Evolutionary conservation across 2,888 invertebrate species (phyloP).

Genomic region (Acrobasis repandana): DNA sequence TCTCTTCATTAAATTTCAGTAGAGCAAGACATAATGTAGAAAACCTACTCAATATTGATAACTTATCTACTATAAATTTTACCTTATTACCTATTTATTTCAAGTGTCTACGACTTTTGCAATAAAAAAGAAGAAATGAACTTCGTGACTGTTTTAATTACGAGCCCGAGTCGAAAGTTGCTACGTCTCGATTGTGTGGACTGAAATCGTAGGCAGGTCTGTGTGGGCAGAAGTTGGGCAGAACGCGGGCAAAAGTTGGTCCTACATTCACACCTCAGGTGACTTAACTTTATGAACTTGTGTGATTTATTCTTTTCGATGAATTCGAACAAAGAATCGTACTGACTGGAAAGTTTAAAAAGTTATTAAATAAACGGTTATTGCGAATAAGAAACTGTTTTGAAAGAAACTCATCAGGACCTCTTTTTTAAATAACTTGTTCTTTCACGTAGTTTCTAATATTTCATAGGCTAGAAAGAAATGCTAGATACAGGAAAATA

Average conservation of each 20-base stretch:
- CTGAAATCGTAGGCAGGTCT: background rate
- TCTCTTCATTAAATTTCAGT: too few relatives aligned
- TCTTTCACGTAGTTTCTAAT: too few relatives aligned
- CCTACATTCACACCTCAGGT: constrained; percentile 18
- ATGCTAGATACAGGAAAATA: too few relatives aligned
- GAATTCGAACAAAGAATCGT: constrained; percentile 16
- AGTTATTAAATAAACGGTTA: background rate
- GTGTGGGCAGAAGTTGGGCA: constrained; percentile 3
- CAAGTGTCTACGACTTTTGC: background rate
- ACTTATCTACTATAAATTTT: too few relatives aligned
- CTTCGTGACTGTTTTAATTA: constrained; percentile 36
- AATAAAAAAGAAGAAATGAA: constrained; percentile 24
- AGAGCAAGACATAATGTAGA: too few relatives aligned
- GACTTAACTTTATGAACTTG: constrained; percentile 27
- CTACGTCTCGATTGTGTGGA: constrained; percentile 24
- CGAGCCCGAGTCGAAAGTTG: constrained; percentile 32
- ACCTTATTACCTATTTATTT: background rate
- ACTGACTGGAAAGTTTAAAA: constrained; percentile 14
- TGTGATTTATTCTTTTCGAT: constrained; percentile 32
- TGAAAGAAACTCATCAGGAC: too few relatives aligned
- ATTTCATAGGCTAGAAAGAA: too few relatives aligned
- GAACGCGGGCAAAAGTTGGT: constrained; percentile 3
- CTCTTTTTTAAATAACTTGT: too few relatives aligned
- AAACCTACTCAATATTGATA: too few relatives aligned
- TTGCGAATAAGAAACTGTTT: background rate